Conservation (phyloP, 2,888 invertebrate species). For the Drosophila nr. medialis region DNA sequence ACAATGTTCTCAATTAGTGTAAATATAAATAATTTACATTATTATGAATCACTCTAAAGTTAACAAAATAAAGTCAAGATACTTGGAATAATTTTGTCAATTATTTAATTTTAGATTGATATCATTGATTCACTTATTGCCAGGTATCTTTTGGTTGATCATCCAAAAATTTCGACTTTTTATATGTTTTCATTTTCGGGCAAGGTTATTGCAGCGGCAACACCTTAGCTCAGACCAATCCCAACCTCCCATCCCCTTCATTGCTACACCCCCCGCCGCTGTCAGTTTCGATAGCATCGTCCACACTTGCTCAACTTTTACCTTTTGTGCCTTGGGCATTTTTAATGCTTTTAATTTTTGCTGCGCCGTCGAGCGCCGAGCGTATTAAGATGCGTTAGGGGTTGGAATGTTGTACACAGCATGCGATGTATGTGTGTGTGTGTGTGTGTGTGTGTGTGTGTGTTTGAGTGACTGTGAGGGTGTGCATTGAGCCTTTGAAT, state of each 20-base stretch:
- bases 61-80: background rate
- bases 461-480: constrained; percentile 36
- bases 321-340: constrained; percentile 65
- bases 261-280: background rate
- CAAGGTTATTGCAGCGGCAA: constrained; percentile 71
- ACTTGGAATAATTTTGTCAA: no score
- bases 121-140: background rate
- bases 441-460: constrained; percentile 29
- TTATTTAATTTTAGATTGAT: background rate
- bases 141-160: constrained; percentile 35
- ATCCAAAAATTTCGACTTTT: background rate
- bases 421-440: constrained; percentile 18
- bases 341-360: constrained; percentile 80
- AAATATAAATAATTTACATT: background rate
- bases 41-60: background rate
- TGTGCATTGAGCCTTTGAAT: constrained; percentile 58
- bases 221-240: constrained; percentile 49
- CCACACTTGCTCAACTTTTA: constrained; percentile 41
- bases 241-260: constrained; percentile 1
- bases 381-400: constrained; percentile 58
- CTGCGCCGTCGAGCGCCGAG: constrained; percentile 51
- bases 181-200: constrained; percentile 28
- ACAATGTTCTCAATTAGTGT: background rate
- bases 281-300: constrained; percentile 21
- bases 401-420: constrained; percentile 50